These are phyloP conservation scores for Arrhamphus sclerolepis DNA, from an alignment of 2,797 vertebrate genomes.

Conservation along the genomic window DNA sequence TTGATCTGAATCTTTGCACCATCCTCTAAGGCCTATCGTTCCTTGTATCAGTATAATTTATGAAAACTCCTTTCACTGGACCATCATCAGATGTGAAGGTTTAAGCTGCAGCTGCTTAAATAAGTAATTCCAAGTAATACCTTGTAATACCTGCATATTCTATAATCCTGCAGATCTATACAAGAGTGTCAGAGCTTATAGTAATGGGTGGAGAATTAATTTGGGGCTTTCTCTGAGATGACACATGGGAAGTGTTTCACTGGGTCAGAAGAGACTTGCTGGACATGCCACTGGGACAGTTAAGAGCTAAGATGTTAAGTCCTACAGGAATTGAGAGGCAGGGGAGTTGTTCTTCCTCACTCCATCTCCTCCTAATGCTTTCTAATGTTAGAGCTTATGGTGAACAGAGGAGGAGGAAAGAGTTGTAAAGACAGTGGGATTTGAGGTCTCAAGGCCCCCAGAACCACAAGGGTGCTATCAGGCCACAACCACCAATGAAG, in stretches of 20 bases:
- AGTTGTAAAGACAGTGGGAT: slow-evolving; percentile 56
- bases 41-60: slow-evolving; percentile 34
- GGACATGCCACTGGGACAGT: slow-evolving; percentile 44
- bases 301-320: slow-evolving; percentile 56
- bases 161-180: slow-evolving; percentile 63
- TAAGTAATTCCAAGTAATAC: slow-evolving; percentile 65
- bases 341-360: slow-evolving; percentile 33
- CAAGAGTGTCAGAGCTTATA: slow-evolving; percentile 58
- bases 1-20: slow-evolving; percentile 50
- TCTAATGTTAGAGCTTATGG: slow-evolving; percentile 65
- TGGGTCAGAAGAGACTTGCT: slow-evolving; percentile 22
- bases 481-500: slow-evolving; percentile 45
- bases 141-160: slow-evolving; percentile 60
- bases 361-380: slow-evolving; percentile 47
- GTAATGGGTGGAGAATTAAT: slow-evolving; percentile 56
- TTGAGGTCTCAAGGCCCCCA: slow-evolving; percentile 47
- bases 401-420: slow-evolving; percentile 38
- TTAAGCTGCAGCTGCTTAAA: slow-evolving; percentile 52
- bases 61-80: slow-evolving; percentile 20
- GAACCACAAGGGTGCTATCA: slow-evolving; percentile 42
- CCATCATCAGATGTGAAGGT: slow-evolving; percentile 48
- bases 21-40: slow-evolving; percentile 21
- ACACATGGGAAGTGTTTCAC: slow-evolving; percentile 39
- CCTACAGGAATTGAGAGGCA: slow-evolving; percentile 32
- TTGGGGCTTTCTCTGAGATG: slow-evolving; percentile 46